phyloP scores from a whole-genome alignment of 30 jellyfish, hydroid and myxozoan species.

The Rhopilema esculentum region DNA sequence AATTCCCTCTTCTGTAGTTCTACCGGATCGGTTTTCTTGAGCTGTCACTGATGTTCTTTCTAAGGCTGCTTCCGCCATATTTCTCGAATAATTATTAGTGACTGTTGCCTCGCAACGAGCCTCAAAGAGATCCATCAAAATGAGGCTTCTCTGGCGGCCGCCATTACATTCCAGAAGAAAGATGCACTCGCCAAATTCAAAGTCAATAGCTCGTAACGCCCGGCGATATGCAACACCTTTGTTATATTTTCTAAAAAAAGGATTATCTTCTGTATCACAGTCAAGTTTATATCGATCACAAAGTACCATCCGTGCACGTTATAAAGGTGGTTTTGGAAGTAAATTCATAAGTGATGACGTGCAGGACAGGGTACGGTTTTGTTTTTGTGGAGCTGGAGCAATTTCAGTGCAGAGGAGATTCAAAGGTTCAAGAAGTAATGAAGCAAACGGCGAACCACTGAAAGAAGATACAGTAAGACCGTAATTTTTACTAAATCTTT shows the following conservation, averaged over 20 bases:
- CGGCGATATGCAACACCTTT: not conserved
- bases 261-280: not conserved
- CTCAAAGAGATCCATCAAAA: not conserved
- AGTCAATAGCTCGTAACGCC: not conserved
- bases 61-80: conserved; percentile 61
- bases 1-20: not conserved
- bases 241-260: not conserved
- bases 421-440: not conserved
- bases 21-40: not conserved
- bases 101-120: conserved; percentile 21
- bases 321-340: not conserved
- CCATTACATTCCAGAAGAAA: no score
- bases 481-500: not conserved
- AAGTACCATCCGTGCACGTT: not conserved
- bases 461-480: not conserved
- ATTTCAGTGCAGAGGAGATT: not conserved
- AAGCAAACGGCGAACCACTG: not conserved
- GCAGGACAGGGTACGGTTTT: not conserved
- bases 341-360: not conserved
- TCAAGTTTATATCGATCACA: not conserved
- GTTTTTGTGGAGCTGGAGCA: not conserved
- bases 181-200: not conserved
- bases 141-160: not conserved
- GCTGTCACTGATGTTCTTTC: conserved; percentile 2
- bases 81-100: conserved; percentile 8